phyloP scores from a whole-genome alignment of 2,888 invertebrate genomes.

The Noctuana brunneofusca region DNA sequence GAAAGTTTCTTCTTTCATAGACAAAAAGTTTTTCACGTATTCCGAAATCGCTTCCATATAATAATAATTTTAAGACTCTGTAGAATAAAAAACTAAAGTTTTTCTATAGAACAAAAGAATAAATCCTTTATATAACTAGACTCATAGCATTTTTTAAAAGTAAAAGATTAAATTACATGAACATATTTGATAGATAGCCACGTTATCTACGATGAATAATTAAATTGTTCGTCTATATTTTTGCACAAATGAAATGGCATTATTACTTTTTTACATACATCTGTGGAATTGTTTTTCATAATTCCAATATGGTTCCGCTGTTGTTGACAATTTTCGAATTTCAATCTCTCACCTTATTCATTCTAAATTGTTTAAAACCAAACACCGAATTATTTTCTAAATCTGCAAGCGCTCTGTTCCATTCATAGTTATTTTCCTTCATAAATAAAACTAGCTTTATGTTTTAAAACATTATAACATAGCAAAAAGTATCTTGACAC shows the following conservation, averaged over 20 bases:
- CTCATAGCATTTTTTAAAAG: not conserved
- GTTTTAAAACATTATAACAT: not conserved
- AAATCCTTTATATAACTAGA: too few species aligned
- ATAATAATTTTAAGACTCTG: not conserved
- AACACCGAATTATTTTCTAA: not conserved
- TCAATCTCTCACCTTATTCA: not conserved
- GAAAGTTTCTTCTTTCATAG: not conserved
- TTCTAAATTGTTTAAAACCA: too few species aligned
- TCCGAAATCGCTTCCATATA: not conserved
- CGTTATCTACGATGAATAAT: not conserved
- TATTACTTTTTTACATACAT: not conserved
- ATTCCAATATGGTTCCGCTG: too few species aligned
- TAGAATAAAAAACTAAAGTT: not conserved
- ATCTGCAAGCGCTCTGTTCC: not conserved
- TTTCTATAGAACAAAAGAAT: not conserved
- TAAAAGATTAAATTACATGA: not conserved
- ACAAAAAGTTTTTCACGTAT: not conserved
- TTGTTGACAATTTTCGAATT: too few species aligned
- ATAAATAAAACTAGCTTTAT: not conserved
- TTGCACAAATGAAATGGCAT: not conserved
- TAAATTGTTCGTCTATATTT: not conserved
- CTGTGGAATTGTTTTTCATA: not conserved
- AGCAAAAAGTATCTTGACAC: conserved; percentile 16
- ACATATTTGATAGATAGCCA: not conserved
- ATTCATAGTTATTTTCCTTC: not conserved